Percentiles rank a stretch among this genome's conserved stretches.
Evolutionary conservation across 2,888 invertebrate species (phyloP).

Genomic region (Lochmaea crataegi): DNA sequence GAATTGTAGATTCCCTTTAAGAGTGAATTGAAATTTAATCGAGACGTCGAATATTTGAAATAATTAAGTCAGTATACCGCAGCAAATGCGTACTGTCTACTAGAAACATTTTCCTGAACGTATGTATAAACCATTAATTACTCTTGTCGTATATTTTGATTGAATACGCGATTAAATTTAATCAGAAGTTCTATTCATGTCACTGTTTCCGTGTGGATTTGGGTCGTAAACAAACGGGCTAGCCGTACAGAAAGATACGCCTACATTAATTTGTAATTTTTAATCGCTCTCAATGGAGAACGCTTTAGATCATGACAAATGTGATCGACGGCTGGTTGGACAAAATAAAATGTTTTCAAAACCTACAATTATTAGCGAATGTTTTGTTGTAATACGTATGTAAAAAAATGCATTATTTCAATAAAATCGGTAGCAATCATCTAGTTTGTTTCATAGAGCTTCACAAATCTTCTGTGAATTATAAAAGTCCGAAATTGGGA

Average conservation of each 20-base stretch:
- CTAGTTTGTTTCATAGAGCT: no score
- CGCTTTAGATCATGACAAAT: neutral
- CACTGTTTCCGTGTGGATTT: neutral
- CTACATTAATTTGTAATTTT: neutral
- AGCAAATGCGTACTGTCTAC: no score
- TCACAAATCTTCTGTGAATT: no score
- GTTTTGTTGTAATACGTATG: no score
- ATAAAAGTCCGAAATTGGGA: no score
- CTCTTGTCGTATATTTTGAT: conserved; percentile 8
- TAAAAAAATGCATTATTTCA: no score
- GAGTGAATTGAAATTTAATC: neutral
- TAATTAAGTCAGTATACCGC: neutral
- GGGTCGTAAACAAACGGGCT: conserved; percentile 7
- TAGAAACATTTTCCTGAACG: neutral
- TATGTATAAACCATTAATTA: neutral
- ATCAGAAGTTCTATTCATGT: conserved; percentile 9
- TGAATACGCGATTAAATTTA: conserved; percentile 10
- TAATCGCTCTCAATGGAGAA: neutral
- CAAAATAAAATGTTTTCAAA: neutral
- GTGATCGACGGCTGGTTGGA: neutral
- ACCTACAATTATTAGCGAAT: no score
- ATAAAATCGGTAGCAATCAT: no score
- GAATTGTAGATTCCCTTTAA: no score
- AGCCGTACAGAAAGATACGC: neutral
- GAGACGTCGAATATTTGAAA: neutral